phyloP scores from a whole-genome alignment of 2,113 vertebrate genomes.

The Pipra filicauda region DNA sequence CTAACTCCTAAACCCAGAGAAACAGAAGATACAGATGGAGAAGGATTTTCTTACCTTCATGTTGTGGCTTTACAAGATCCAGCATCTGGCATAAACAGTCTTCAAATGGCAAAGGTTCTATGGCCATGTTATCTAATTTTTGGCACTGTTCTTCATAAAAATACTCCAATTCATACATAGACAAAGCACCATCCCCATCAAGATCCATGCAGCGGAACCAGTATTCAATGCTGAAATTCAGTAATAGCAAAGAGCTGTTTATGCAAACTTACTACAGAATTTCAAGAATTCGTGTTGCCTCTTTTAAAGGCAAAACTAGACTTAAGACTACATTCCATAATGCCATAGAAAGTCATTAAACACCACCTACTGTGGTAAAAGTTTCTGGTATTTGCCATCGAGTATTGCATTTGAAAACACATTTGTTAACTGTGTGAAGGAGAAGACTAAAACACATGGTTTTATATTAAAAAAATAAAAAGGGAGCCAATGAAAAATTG shows the following conservation, averaged over 20 bases:
- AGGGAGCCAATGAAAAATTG: neutral
- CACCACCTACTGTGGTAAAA: neutral
- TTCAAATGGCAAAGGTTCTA: constrained; percentile 92
- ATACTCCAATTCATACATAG: constrained; percentile 92
- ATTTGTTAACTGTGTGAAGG: neutral
- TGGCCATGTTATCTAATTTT: constrained; percentile 86
- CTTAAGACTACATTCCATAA: neutral
- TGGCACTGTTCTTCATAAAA: constrained; percentile 96
- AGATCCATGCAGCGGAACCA: constrained; percentile 99
- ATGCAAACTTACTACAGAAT: neutral
- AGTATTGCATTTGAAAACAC: neutral
- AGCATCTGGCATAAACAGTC: constrained; percentile 97
- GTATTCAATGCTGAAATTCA: constrained; percentile 88
- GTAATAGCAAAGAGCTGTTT: neutral
- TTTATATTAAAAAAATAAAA: neutral
- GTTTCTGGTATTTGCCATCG: neutral
- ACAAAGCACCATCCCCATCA: constrained; percentile 91
- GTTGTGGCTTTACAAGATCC: constrained; percentile 88
- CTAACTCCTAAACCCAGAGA: neutral
- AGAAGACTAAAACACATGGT: neutral
- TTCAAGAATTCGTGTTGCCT: neutral
- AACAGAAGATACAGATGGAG: neutral
- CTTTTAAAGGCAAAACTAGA: neutral
- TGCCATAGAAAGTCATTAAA: neutral
- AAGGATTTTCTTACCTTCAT: constrained; percentile 74